Evolutionary conservation across 2,113 vertebrate species (phyloP), one percentile per base, ranked within the genome.

Genomic region (Myodes glareolus): DNA sequence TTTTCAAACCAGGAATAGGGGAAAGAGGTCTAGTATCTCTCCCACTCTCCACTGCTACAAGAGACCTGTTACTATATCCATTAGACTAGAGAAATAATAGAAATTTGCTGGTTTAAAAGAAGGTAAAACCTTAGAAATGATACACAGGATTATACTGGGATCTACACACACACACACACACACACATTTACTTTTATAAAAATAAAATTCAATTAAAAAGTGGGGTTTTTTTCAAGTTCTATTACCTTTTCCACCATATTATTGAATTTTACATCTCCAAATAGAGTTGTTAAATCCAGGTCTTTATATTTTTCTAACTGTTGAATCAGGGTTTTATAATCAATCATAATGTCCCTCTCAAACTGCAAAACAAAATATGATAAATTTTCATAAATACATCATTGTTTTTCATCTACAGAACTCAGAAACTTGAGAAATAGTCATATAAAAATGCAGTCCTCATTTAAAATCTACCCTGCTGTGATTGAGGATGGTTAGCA

Each of bases 221-320:
- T n/a, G 17, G 55, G 17, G 55, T 61, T 78, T 88, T 75, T 7
- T 77, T 5, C 36, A 96, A 45, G 8, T 84, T 70, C 92, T 14
- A 10, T 65, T 97, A 97, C 97, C 97, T 97, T 75, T 70, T 84
- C 78, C 94, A 92, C 92, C 42, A 98, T 90, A 65, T 90, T 17
- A 33, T 80, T 14, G 90, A 88, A 94, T 67, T 52, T 84, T 70
- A 97, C 94, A 76, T 95, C 84, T 93, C 84, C 80, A 70, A 97
- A 97, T 82, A 98, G 21, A 68, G 4, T 0, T 88, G 45, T 21
- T 72, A 97, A 75, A 39, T 17, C 10, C 4, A 0, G 82, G 58
- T 36, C 21, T 87, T n/a, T 92, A 4, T 3, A 3, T 16, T 45
- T 2, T 86, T 92, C 10, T 80, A 97, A 70, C 6, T 94, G 4